These are phyloP conservation scores for Galbula dea DNA, from an alignment of 2,113 vertebrate species.

Conservation along the genomic window DNA sequence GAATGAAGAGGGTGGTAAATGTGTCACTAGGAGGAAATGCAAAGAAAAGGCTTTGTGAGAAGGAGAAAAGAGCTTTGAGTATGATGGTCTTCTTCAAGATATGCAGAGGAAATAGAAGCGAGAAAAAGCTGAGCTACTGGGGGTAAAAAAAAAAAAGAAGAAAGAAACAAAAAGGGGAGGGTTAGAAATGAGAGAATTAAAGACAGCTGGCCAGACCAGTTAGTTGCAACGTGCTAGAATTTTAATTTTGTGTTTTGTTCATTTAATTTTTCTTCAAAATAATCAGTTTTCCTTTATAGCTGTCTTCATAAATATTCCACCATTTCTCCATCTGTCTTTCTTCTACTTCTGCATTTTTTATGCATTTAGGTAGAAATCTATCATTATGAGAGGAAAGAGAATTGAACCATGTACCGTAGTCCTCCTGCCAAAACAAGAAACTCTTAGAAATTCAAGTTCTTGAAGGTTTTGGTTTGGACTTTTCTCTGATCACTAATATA, in stretches of 20 bases:
- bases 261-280: not conserved
- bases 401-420: not conserved
- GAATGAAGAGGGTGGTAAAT: not conserved
- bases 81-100: not conserved
- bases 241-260: not conserved
- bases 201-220: not conserved
- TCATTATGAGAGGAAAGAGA: not conserved
- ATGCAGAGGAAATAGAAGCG: not conserved
- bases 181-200: not conserved
- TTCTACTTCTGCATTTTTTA: not conserved
- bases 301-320: not conserved
- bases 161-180: not conserved
- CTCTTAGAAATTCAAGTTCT: not conserved
- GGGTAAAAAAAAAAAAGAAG: not conserved
- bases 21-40: not conserved
- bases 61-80: not conserved
- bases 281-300: not conserved
- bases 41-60: not conserved
- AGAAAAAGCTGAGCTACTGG: not conserved
- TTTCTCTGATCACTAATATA: not conserved
- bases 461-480: not conserved
- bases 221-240: not conserved
- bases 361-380: not conserved
- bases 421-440: not conserved
- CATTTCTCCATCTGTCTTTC: not conserved